Conservation (phyloP, 92 coral and sea anemone species). For the Heliopora coerulea region DNA sequence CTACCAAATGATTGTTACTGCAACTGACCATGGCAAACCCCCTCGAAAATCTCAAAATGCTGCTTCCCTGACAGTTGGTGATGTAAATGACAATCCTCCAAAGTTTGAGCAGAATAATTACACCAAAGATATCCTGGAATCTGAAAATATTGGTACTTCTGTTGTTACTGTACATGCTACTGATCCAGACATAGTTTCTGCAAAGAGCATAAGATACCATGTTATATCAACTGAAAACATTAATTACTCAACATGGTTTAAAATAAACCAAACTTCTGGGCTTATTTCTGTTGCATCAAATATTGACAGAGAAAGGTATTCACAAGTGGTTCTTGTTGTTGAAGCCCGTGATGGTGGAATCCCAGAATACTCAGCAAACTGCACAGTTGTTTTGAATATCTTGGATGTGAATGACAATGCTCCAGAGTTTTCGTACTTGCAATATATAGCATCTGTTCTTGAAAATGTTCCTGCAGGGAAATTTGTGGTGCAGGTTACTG, state of each 20-base stretch:
- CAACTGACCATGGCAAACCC: conserved; percentile 74
- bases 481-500: conserved; percentile 48
- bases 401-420: conserved; percentile 83
- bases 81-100: conserved; percentile 86
- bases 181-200: conserved; percentile 72
- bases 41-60: conserved; percentile 52
- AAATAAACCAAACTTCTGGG: conserved; percentile 60
- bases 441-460: conserved; percentile 58
- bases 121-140: conserved; percentile 55
- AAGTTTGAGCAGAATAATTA: conserved; percentile 52
- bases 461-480: conserved; percentile 71
- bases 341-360: conserved; percentile 79
- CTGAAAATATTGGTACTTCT: conserved; percentile 53
- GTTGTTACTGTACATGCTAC: conserved; percentile 62
- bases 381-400: conserved; percentile 60
- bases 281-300: conserved; percentile 52
- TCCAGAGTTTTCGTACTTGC: conserved; percentile 67
- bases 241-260: conserved; percentile 66
- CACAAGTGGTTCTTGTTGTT: conserved; percentile 60
- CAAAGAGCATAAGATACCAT: conserved; percentile 58
- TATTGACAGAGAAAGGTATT: conserved; percentile 73
- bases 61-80: conserved; percentile 53
- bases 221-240: conserved; percentile 40
- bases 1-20: conserved; percentile 67
- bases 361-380: conserved; percentile 56